phyloP scores from a whole-genome alignment of 2,888 invertebrate genomes.

The Dysmachus trigonus region DNA sequence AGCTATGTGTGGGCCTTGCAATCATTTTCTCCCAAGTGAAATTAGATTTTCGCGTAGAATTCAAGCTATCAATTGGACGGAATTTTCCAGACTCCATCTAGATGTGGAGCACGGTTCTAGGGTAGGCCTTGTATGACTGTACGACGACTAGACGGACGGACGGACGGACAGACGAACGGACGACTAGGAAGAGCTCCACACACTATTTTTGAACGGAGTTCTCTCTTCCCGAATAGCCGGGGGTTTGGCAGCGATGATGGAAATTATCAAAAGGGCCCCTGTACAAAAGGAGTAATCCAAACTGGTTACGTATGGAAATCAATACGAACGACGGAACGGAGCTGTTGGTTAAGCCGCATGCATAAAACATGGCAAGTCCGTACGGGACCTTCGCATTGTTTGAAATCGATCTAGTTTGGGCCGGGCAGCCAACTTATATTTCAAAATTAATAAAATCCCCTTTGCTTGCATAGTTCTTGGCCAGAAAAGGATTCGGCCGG shows the following conservation, averaged over 20 bases:
- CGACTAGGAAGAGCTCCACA: neutral
- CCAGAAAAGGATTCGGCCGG: slow-evolving; percentile 21
- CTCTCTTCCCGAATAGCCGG: slow-evolving; percentile 1
- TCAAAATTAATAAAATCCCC: slow-evolving; percentile 53
- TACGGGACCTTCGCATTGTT: slow-evolving; percentile 32
- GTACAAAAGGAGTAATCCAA: slow-evolving; percentile 35
- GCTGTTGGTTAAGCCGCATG: slow-evolving; percentile 32
- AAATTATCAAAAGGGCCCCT: slow-evolving; percentile 38
- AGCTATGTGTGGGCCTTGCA: slow-evolving; percentile 11
- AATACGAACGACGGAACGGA: slow-evolving; percentile 28
- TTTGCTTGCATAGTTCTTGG: slow-evolving; percentile 29
- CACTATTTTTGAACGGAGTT: neutral
- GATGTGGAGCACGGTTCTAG: neutral
- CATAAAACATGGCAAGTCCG: slow-evolving; percentile 33
- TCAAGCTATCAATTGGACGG: slow-evolving; percentile 34
- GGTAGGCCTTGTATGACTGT: neutral
- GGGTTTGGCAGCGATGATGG: slow-evolving; percentile 17
- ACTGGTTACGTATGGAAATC: slow-evolving; percentile 41
- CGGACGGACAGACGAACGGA: neutral
- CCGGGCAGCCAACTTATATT: slow-evolving; percentile 52
- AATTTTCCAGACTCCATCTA: slow-evolving; percentile 13
- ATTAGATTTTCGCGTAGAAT: slow-evolving; percentile 41
- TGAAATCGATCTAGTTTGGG: slow-evolving; percentile 49
- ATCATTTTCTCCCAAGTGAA: slow-evolving; percentile 38
- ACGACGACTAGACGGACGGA: neutral